A percentile compares a stretch with the other conserved stretches of the same genome.
Evolutionary conservation across 2,888 invertebrate species (phyloP).

Genomic region (Periphyllus acericola): DNA sequence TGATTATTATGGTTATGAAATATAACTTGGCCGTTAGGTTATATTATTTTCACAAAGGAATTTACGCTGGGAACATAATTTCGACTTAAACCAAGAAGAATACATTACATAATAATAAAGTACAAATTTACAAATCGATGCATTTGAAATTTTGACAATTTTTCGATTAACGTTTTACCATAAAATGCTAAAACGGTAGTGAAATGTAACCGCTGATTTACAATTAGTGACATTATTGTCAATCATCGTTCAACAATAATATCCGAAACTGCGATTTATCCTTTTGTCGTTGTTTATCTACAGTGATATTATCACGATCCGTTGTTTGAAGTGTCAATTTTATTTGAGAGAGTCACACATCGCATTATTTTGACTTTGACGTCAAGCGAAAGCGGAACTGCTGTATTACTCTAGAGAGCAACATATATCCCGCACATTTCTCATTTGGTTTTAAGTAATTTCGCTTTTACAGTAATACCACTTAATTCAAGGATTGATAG

Average conservation of each 20-base stretch:
- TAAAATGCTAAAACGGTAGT: neutral
- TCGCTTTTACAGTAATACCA: neutral
- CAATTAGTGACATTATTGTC: neutral
- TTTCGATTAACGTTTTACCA: neutral
- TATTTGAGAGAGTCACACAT: neutral
- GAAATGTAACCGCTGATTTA: neutral
- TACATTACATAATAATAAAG: neutral
- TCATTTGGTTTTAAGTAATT: neutral
- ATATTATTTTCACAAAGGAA: neutral
- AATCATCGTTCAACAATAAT: neutral
- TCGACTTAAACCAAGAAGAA: neutral
- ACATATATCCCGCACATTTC: neutral
- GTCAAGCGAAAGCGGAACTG: neutral
- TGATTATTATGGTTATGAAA: neutral
- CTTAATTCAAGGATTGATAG: neutral
- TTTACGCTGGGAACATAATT: neutral
- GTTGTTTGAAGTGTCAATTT: neutral
- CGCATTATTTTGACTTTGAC: neutral
- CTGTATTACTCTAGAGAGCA: neutral
- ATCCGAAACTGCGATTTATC: neutral
- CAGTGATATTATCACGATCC: neutral
- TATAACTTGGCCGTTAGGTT: neutral
- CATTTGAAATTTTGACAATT: neutral
- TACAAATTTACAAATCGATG: neutral
- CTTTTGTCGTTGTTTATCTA: neutral